phyloP scores from a whole-genome alignment of 2,797 vertebrate genomes.

The Coregonus sp. region DNA sequence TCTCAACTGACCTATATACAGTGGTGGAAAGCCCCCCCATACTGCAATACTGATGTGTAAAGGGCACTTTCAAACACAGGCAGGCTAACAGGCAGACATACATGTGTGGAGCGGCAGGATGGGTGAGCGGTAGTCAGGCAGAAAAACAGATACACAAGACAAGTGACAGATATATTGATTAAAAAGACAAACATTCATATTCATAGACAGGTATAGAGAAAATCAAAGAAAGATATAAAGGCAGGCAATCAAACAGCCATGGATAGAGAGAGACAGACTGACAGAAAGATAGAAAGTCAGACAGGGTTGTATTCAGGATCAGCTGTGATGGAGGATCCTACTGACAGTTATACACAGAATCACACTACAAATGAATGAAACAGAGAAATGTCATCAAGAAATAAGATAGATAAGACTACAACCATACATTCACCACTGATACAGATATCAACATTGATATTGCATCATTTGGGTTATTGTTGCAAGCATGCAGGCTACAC shows the following conservation, averaged over 20 bases:
- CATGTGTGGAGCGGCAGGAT: conserved; percentile 25
- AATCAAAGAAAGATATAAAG: conserved; percentile 35
- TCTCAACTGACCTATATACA: conserved; percentile 74
- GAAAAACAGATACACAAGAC: neutral
- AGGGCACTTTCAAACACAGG: conserved; percentile 66
- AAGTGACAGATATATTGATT: neutral
- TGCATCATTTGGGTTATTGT: too few species aligned
- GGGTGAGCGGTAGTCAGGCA: neutral
- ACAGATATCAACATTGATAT: too few species aligned
- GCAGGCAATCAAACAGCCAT: neutral
- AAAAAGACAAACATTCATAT: neutral
- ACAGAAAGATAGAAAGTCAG: conserved; percentile 1
- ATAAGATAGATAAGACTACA: neutral
- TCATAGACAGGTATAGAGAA: conserved; percentile 35
- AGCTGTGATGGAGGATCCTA: neutral
- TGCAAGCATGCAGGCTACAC: too few species aligned
- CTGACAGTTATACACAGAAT: conserved; percentile 45
- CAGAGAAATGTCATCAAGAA: neutral
- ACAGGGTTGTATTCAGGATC: neutral
- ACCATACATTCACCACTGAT: neutral
- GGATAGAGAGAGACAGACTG: neutral
- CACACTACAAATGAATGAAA: conserved; percentile 6
- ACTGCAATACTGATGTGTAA: conserved; percentile 54
- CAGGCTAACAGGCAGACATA: conserved; percentile 48
- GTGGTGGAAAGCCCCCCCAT: conserved; percentile 51